These are phyloP conservation scores for Saxidomus purpurata DNA, from an alignment of 1,140 invertebrate genomes.

Conservation along the genomic window DNA sequence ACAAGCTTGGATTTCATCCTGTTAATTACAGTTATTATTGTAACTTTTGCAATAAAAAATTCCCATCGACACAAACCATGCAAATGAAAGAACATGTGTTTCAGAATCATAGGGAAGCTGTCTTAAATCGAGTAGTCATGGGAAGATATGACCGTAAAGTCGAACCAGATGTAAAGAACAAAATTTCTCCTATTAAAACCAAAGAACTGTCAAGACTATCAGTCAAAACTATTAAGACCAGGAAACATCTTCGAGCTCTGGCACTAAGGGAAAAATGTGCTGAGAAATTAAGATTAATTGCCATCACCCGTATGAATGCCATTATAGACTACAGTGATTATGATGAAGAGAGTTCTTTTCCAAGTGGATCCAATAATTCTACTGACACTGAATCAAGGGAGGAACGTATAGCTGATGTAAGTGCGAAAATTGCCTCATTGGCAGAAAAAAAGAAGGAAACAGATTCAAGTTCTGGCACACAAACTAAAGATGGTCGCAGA, in stretches of 20 bases:
- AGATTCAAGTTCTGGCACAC: background rate
- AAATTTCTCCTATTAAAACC: background rate
- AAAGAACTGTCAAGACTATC: background rate
- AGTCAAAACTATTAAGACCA: background rate
- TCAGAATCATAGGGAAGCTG: background rate
- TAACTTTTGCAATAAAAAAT: conserved; percentile 46
- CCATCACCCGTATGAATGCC: background rate
- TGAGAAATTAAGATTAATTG: conserved; percentile 53
- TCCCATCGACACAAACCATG: conserved; percentile 12
- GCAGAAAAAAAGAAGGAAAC: background rate
- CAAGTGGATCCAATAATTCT: background rate
- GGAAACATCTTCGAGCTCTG: conserved; percentile 38
- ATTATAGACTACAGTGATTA: background rate
- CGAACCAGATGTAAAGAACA: background rate
- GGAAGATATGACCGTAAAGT: conserved; percentile 14
- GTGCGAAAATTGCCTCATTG: background rate
- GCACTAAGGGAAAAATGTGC: conserved; percentile 48
- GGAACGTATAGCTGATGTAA: background rate
- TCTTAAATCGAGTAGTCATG: background rate
- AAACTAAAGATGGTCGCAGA: background rate
- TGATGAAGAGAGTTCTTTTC: background rate
- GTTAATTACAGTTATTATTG: conserved; percentile 30
- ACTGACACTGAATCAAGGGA: conserved; percentile 20
- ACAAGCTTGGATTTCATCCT: conserved; percentile 40
- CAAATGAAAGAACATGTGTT: conserved; percentile 39